Conservation (phyloP, 2,888 invertebrate species). For the Spilarctia lutea region DNA sequence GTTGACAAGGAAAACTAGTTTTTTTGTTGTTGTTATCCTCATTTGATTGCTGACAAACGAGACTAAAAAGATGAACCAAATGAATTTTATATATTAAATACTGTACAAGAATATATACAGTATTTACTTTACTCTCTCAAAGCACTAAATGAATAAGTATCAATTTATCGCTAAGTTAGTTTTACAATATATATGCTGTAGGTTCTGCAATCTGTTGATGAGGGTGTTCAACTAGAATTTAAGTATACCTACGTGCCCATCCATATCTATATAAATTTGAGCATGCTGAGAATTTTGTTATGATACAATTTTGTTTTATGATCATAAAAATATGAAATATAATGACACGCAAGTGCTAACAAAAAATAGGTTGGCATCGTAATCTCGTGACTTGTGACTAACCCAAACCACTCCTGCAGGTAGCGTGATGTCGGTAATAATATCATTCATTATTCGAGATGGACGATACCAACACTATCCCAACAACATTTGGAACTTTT, state of each 20-base stretch:
- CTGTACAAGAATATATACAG: background rate
- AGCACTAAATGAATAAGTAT: background rate
- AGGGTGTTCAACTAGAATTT: background rate
- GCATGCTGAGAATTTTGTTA: background rate
- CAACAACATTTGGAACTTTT: slow-evolving; percentile 5
- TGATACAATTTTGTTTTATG: slow-evolving; percentile 4
- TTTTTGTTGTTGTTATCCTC: background rate
- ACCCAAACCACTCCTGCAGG: slow-evolving; percentile 66
- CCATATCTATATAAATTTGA: background rate
- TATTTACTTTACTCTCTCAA: background rate
- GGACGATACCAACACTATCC: slow-evolving; percentile 26
- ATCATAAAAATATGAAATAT: slow-evolving; percentile 19
- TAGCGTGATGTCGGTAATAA: slow-evolving; percentile 60
- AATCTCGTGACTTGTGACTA: slow-evolving; percentile 55
- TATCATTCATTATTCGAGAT: slow-evolving; percentile 41
- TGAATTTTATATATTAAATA: background rate
- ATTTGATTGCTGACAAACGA: background rate
- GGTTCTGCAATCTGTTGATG: background rate
- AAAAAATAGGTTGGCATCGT: slow-evolving; percentile 35
- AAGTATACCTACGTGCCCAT: background rate
- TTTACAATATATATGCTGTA: background rate
- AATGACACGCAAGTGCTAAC: slow-evolving; percentile 43
- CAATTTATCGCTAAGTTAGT: background rate
- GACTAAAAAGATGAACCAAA: background rate
- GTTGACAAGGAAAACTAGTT: background rate